Conservation (phyloP, 37 sponge, comb jelly and placozoan species). For the Crambe crambe region DNA sequence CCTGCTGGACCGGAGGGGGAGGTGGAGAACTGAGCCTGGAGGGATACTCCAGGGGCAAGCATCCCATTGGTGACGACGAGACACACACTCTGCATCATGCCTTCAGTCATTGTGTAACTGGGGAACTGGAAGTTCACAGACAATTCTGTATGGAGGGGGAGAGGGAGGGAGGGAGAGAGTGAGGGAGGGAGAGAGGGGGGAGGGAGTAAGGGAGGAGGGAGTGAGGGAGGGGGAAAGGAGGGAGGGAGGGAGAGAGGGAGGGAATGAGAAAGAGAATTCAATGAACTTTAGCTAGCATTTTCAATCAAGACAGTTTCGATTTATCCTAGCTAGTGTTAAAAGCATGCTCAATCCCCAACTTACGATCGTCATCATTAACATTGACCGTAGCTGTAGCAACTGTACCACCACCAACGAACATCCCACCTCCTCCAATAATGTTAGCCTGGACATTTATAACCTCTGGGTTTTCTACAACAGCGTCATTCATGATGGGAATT, state of each 20-base stretch:
- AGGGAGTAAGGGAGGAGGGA: not conserved
- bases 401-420: not conserved
- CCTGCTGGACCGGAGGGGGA: too few relatives aligned
- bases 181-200: conserved; percentile 28
- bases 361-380: not conserved
- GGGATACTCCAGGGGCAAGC: too few relatives aligned
- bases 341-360: not conserved
- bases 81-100: too few relatives aligned
- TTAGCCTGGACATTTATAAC: not conserved
- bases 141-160: conserved; percentile 41
- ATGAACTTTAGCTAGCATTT: too few relatives aligned
- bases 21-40: too few relatives aligned
- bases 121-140: too few relatives aligned
- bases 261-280: not conserved
- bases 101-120: too few relatives aligned
- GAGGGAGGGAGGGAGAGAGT: conserved; percentile 22
- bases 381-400: not conserved
- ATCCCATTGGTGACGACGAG: too few relatives aligned
- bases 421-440: too few relatives aligned
- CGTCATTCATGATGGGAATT: conserved; percentile 21
- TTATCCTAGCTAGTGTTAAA: too few relatives aligned
- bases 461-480: conserved; percentile 15
- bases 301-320: too few relatives aligned
- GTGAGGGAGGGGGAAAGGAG: not conserved
- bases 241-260: not conserved